Conservation (phyloP, 2,888 invertebrate genomes). For the Drosophila engyochracea region DNA sequence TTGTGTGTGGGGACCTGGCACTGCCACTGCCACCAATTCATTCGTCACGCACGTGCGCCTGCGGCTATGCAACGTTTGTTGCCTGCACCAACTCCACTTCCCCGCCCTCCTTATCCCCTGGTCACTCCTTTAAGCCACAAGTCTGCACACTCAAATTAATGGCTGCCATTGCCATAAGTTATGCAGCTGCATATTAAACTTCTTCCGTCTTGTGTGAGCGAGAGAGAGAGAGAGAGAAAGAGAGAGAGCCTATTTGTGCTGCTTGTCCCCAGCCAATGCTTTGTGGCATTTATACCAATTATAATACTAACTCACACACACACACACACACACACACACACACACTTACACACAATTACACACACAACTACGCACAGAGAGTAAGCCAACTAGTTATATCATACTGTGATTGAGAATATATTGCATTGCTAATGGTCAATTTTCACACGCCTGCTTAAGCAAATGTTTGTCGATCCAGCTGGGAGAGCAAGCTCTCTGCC, state of each 20-base stretch:
- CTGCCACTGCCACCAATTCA: slow-evolving; percentile 2
- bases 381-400: slow-evolving; percentile 58
- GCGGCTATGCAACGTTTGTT: slow-evolving; percentile 74
- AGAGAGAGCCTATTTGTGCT: slow-evolving; percentile 13
- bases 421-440: slow-evolving; percentile 80
- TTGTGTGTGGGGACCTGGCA: slow-evolving; percentile 8
- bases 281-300: slow-evolving; percentile 79
- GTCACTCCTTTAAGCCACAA: background rate
- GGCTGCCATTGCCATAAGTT: slow-evolving; percentile 76
- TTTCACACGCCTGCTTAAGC: slow-evolving; percentile 82
- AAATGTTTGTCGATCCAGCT: slow-evolving; percentile 60
- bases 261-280: slow-evolving; percentile 53
- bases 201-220: slow-evolving; percentile 29
- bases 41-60: slow-evolving; percentile 79
- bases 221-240: background rate
- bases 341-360: slow-evolving; percentile 4
- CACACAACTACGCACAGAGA: slow-evolving; percentile 17
- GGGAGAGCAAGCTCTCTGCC: background rate
- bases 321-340: slow-evolving; percentile 21
- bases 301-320: slow-evolving; percentile 49
- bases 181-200: slow-evolving; percentile 79
- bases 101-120: background rate
- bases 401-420: slow-evolving; percentile 75
- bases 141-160: slow-evolving; percentile 71
- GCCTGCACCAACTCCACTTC: background rate